phyloP scores from a whole-genome alignment of 2,888 invertebrate genomes.

The Cenopis cana region DNA sequence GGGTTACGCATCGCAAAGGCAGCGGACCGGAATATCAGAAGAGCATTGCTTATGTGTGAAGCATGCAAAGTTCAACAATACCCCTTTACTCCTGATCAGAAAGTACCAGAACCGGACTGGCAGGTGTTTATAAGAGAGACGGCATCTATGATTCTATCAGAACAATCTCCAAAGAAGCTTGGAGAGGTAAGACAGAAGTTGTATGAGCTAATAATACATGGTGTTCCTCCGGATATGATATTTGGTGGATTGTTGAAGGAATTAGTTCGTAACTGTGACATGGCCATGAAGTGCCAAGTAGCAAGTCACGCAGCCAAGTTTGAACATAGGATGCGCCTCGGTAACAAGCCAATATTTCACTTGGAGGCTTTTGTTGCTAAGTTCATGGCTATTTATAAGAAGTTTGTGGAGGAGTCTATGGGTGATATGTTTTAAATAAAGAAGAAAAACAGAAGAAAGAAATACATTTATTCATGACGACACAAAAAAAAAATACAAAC shows the following conservation, averaged over 20 bases:
- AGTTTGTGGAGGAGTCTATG: conserved; percentile 91
- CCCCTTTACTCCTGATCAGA: conserved; percentile 92
- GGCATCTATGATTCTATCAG: conserved; percentile 92
- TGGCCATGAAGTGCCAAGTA: conserved; percentile 93
- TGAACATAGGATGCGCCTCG: conserved; percentile 96
- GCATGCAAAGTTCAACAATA: conserved; percentile 96
- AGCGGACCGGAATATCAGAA: conserved; percentile 94
- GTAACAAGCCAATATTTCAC: conserved; percentile 98
- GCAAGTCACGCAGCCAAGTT: conserved; percentile 94
- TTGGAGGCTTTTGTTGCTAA: conserved; percentile 98
- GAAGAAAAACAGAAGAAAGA: too few relatives aligned
- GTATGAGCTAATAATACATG: conserved; percentile 97
- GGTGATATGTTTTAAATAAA: conserved; percentile 81
- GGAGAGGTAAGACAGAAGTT: conserved; percentile 93
- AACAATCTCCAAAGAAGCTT: conserved; percentile 94
- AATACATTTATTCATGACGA: too few relatives aligned
- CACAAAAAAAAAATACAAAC: too few relatives aligned
- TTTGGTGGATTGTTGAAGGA: conserved; percentile 94
- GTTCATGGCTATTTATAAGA: conserved; percentile 97
- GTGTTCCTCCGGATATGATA: conserved; percentile 96
- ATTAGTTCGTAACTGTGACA: conserved; percentile 95
- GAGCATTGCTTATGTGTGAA: conserved; percentile 97
- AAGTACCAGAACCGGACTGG: conserved; percentile 96
- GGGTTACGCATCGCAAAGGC: conserved; percentile 91
- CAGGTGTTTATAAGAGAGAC: conserved; percentile 94